A percentile compares a stretch with the other conserved stretches of the same genome.
Evolutionary conservation across 2,113 vertebrate species (phyloP).

Genomic region (Numida meleagris): DNA sequence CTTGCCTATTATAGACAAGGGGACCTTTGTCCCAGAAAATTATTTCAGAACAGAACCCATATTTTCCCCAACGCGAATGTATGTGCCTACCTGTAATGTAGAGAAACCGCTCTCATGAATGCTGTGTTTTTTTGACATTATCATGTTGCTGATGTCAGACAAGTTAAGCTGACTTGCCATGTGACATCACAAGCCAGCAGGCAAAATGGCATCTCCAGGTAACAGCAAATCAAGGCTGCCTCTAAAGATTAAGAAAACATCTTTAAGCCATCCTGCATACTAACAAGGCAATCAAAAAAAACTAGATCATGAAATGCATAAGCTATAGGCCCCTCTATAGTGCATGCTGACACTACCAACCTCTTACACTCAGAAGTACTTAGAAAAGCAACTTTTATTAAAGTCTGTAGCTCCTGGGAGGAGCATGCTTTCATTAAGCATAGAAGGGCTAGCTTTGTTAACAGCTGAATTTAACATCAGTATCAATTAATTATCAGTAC

Average conservation of each 20-base stretch:
- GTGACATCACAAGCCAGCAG: not conserved
- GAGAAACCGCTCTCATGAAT: not conserved
- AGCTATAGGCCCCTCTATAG: not conserved
- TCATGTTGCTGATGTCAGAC: fast-evolving
- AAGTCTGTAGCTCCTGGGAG: not conserved
- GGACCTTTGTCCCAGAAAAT: not conserved
- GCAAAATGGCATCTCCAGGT: not conserved
- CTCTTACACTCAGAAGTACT: not conserved
- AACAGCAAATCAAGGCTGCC: not conserved
- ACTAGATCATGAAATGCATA: not conserved
- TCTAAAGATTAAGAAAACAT: not conserved
- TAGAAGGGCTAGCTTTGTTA: not conserved
- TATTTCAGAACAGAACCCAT: not conserved
- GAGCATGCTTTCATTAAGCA: not conserved
- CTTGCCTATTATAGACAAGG: no score
- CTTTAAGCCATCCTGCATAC: not conserved
- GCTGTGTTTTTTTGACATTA: not conserved
- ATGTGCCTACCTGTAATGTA: not conserved
- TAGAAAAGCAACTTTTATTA: not conserved
- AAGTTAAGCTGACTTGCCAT: not conserved
- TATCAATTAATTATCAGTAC: not conserved
- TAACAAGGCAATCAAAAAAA: not conserved
- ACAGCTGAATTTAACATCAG: not conserved
- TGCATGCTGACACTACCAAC: not conserved
- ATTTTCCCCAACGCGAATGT: fast-evolving